These are phyloP conservation scores for Psilopsiagon aurifrons DNA, from an alignment of 2,113 vertebrate species.

Conservation along the genomic window DNA sequence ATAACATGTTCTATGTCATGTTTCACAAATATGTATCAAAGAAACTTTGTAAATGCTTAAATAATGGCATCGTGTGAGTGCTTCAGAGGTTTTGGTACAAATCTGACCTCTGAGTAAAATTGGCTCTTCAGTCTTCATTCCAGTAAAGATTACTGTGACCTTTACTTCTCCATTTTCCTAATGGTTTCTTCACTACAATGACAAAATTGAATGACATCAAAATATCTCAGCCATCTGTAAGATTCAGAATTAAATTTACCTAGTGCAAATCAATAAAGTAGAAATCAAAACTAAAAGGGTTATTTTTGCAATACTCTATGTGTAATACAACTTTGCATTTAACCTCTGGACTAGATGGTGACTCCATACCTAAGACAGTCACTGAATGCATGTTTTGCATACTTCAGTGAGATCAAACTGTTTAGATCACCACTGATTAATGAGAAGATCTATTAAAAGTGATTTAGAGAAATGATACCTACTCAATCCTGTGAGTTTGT, in stretches of 20 bases:
- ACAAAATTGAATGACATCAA: constrained; percentile 44
- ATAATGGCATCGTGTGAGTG: neutral
- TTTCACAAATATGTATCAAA: neutral
- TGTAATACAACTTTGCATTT: constrained; percentile 49
- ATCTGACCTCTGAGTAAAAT: constrained; percentile 55
- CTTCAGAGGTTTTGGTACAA: constrained; percentile 11
- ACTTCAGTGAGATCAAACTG: neutral
- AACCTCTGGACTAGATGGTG: constrained; percentile 38
- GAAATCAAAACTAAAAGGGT: constrained; percentile 69
- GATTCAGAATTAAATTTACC: constrained; percentile 71
- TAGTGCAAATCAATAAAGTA: constrained; percentile 68
- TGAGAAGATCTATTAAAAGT: neutral
- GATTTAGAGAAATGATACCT: neutral
- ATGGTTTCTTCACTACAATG: constrained; percentile 67
- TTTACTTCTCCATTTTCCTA: constrained; percentile 62
- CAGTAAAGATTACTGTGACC: constrained; percentile 28
- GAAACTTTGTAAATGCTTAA: neutral
- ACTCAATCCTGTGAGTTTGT: neutral
- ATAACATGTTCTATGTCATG: neutral
- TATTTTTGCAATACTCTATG: constrained; percentile 39
- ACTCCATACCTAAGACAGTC: neutral
- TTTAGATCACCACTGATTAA: neutral
- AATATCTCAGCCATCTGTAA: constrained; percentile 34
- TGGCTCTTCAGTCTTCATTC: constrained; percentile 13
- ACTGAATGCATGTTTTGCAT: neutral